Evolutionary conservation across 2,888 invertebrate species (phyloP).

Genomic region (Xestia rhomboidea): DNA sequence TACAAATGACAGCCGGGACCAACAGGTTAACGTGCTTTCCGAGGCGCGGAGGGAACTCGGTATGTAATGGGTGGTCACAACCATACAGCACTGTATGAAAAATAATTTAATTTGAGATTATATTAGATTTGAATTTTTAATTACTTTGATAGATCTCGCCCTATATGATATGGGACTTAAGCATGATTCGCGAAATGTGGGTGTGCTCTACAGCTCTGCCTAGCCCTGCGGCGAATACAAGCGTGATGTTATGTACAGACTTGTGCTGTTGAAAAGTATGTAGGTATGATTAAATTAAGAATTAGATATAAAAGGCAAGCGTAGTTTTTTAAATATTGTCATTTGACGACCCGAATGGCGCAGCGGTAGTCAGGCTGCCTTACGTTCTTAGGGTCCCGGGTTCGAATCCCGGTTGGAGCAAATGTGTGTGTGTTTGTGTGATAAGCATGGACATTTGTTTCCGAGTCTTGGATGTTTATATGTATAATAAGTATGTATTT

Average conservation of each 20-base stretch:
- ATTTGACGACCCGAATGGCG: too few relatives aligned
- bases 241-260: not conserved
- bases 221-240: not conserved
- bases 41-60: too few relatives aligned
- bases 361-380: too few relatives aligned
- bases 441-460: too few relatives aligned
- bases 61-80: too few relatives aligned
- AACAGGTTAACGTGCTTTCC: too few relatives aligned
- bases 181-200: not conserved
- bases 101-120: not conserved
- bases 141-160: not conserved
- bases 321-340: constrained; percentile 7
- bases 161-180: not conserved
- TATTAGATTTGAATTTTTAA: not conserved
- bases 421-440: too few relatives aligned
- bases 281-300: not conserved
- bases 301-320: not conserved
- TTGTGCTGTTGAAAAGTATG: not conserved
- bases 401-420: too few relatives aligned
- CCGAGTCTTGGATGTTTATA: too few relatives aligned
- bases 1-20: too few relatives aligned
- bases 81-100: not conserved
- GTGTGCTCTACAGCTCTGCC: not conserved
- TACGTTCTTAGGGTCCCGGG: too few relatives aligned
- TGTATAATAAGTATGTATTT: too few relatives aligned